These are phyloP conservation scores for Xenopus borealis DNA, from an alignment of 2,113 vertebrate species.

Conservation along the genomic window DNA sequence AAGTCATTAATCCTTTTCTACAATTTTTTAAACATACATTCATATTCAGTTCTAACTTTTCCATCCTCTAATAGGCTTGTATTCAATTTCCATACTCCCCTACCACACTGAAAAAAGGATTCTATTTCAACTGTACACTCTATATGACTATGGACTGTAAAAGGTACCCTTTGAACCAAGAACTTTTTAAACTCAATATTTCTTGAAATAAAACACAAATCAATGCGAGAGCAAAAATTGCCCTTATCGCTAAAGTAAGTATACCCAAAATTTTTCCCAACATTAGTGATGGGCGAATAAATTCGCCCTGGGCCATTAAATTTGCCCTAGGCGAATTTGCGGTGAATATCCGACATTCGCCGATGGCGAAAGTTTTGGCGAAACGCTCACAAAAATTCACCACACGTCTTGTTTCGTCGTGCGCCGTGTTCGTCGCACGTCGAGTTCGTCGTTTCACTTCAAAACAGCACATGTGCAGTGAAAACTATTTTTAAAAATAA, in stretches of 20 bases:
- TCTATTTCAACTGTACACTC: not conserved
- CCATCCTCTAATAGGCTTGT: not conserved
- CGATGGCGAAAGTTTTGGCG: too few relatives aligned
- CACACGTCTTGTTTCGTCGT: too few relatives aligned
- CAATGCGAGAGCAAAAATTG: not conserved
- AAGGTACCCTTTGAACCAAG: not conserved
- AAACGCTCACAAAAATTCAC: too few relatives aligned
- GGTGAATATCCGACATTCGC: too few relatives aligned
- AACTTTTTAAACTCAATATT: not conserved
- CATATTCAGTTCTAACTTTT: not conserved
- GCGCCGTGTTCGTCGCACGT: too few relatives aligned
- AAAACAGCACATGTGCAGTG: too few relatives aligned
- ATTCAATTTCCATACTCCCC: conserved; percentile 6
- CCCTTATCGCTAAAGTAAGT: not conserved
- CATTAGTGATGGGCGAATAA: too few relatives aligned
- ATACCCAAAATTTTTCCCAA: not conserved
- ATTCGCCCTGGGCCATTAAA: too few relatives aligned
- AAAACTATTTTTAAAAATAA: too few relatives aligned
- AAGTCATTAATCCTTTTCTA: not conserved
- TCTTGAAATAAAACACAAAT: not conserved
- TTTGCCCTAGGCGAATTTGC: too few relatives aligned
- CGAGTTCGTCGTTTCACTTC: too few relatives aligned
- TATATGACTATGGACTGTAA: not conserved
- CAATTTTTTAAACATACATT: not conserved
- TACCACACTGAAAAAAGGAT: not conserved